Base-by-base conservation (phyloP, 1,140 invertebrate species). In the Drosophila rhopaloa region DNA sequence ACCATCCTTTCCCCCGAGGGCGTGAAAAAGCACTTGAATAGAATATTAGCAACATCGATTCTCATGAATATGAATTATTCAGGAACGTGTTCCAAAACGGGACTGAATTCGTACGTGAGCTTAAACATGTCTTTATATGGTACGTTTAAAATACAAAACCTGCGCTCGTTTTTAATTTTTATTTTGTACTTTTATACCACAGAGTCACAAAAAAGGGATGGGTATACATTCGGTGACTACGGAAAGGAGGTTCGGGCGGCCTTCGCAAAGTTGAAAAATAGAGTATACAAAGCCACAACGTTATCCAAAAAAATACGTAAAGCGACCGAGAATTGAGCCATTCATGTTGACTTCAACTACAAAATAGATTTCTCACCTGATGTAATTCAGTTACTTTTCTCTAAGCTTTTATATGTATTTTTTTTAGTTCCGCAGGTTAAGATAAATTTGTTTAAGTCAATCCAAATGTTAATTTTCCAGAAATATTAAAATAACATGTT, bases 51-150 rank as follows among this genome's bases (percentile, higher is more conserved):
- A 5, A 16, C 14, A 10, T 5, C 27, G 4, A 8, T 57, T 6
- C 29, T 48, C 10, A 60, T 60, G 58, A 11, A 27, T 1, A 60
- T 60, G 58, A 60, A 60, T 32, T 60, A 60, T 29, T 35, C 32
- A 14, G 58, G 58, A 14, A 14, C 32, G 5, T 27, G 19, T 14
- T 55, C 48, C 7, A 60, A 38, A 27, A 55, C 48, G 1, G 58
- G 58, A 2, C 19, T 60, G 8, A 9, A 11, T 38, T 14, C 58
- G 1, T 57, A 48, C 48, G 11, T 16, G 13, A 32, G 5, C 14
- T 27, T 57, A 1, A 48, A 57, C 24, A n/a, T 13, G 29, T 40
- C 55, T 14, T 13, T 57, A 27, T 57, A 48, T 48, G 55, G 55
- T 57, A 19, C 13, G 41, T 16, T 29, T 5, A 4, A 4, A 27